Conservation (phyloP, 2,113 vertebrate genomes). For the Pampusana beccarii region DNA sequence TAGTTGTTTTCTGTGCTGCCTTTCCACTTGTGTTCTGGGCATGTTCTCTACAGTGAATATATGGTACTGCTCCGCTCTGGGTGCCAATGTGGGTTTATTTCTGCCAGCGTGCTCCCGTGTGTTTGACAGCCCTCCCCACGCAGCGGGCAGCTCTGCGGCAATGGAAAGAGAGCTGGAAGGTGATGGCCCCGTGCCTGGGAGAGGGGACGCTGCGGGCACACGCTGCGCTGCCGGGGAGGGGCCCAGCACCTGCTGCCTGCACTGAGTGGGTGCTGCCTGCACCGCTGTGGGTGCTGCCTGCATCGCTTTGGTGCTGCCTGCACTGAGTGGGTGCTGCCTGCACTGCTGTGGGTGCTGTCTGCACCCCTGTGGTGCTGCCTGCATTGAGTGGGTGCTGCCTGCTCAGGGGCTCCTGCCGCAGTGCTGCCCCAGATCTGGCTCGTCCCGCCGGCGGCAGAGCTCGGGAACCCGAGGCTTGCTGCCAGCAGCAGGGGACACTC, state of each 20-base stretch:
- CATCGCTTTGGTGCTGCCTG: not conserved
- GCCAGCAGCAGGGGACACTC: not conserved
- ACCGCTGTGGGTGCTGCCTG: no score
- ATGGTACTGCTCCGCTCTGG: not conserved
- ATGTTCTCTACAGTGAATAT: not conserved
- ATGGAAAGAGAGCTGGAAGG: fast-evolving
- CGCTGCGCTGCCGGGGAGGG: fast-evolving
- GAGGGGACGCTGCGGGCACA: not conserved
- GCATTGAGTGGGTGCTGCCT: not conserved
- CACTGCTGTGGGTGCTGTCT: not conserved
- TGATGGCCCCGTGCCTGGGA: fast-evolving
- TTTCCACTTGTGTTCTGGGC: not conserved
- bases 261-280: not conserved
- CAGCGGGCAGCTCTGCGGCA: fast-evolving
- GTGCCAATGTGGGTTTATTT: not conserved
- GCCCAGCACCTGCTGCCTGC: not conserved
- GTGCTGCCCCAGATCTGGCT: fast-evolving
- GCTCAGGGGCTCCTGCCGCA: fast-evolving
- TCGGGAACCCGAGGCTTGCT: not conserved
- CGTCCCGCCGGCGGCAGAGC: not conserved
- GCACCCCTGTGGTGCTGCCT: no score
- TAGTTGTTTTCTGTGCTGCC: not conserved
- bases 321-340: not conserved
- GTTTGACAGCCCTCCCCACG: not conserved
- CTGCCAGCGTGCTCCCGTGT: fast-evolving